These are phyloP conservation scores for Drosophila orosa DNA, from an alignment of 1,140 invertebrate genomes.

Conservation along the genomic window DNA sequence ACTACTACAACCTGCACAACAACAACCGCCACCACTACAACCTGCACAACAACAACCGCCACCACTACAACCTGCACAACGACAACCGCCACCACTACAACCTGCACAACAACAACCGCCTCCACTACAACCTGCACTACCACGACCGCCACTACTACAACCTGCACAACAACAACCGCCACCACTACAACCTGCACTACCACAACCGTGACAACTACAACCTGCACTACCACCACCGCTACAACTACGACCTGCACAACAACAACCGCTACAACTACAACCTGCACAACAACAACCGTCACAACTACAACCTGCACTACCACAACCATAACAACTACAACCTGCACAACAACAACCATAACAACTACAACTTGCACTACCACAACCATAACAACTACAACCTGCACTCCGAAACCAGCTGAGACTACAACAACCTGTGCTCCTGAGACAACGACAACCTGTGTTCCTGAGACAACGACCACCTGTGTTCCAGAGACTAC, in stretches of 20 bases:
- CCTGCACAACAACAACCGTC: neutral
- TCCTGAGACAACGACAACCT: constrained; percentile 27
- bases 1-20: constrained; percentile 11
- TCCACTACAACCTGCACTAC: constrained; percentile 15
- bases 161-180: neutral
- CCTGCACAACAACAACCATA: constrained; percentile 14
- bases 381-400: constrained; percentile 16
- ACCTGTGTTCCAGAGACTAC: constrained; percentile 17
- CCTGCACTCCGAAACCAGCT: neutral
- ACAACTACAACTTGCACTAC: constrained; percentile 11
- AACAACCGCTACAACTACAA: constrained; percentile 22
- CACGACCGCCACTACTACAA: constrained; percentile 21
- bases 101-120: constrained; percentile 15
- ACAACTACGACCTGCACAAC: constrained; percentile 12
- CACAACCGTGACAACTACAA: constrained; percentile 30
- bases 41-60: neutral
- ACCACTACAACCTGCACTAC: constrained; percentile 25
- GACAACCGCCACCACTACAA: constrained; percentile 32
- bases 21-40: constrained; percentile 22
- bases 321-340: constrained; percentile 29
- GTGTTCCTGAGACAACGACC: constrained; percentile 16
- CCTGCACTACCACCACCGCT: constrained; percentile 13
- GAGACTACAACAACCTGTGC: constrained; percentile 18
- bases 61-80: constrained; percentile 26
- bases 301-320: constrained; percentile 27